Evolutionary conservation across 1,140 invertebrate genomes (phyloP), one percentile per base, ranked within the genome.

Genomic region (Ooceraea biroi): DNA sequence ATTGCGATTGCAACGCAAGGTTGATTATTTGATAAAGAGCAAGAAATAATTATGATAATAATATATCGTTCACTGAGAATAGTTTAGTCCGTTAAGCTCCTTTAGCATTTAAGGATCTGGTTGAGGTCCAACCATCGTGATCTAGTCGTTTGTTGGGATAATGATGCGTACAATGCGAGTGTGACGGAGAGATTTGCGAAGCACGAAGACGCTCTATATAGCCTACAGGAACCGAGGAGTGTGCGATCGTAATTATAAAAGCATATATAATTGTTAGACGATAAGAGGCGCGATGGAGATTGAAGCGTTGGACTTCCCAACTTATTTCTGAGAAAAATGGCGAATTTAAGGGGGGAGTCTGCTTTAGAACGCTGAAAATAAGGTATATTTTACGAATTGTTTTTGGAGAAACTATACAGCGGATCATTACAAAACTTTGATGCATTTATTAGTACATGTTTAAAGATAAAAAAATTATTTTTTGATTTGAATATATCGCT

Each of bases 91-190:
- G 63, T 85, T 91, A 89, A 91, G 87, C 87, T 85, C 82, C 85
- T 90, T 77, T 92, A 93, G 90, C 91, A 92, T 92, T 91, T 93
- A 92, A 93, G 91, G 90, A 92, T 91, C 89, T 91, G 89, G 90
- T 93, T 92, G 88, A 86, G 82, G 85, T 87, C 87, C 91, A 92
- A 92, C 89, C 91, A 92, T 92, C 92, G 91, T 93, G 90, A 93
- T 93, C 92, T 93, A 93, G 92, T 93, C 92, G 91, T 92, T 90
- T 92, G 86, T 92, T 92, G 86, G 89, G 69, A 91, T 88, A n/a
- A 83, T 86, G 50, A 85, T 85, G 69, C 61, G 66, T 83, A 77
- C 74, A 68, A 71, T 87, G 73, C 48, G 85, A 90, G 66, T 83
- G 78, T 74, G 57, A 82, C 19, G 57, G 85, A 60, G 80, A 46